Base-by-base conservation (phyloP, 1,140 invertebrate genomes). In the Mesaphorura yosii region DNA sequence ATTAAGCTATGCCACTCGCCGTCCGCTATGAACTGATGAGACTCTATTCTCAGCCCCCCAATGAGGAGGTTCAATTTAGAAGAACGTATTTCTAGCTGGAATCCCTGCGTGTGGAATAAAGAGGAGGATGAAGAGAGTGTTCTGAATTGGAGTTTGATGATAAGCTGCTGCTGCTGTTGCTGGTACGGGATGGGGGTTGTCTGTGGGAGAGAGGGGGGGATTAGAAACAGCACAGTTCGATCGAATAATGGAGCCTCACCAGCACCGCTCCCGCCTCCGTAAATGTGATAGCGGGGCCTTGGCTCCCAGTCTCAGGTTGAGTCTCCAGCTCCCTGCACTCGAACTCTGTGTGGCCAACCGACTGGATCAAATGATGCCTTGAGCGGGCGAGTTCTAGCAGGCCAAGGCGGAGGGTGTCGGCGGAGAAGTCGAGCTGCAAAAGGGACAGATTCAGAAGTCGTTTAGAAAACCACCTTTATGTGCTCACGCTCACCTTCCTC, bases 301-400 rank as follows among this genome's bases (percentile, higher is more conserved):
- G 22, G 12, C 40, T 20, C 12, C 40, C 20, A 15, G n/a, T n/a
- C n/a, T n/a, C n/a, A 42, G 14, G 22, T 42, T 10, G 14, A 51
- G 5, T 4, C 10, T 29, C 26, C 39, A 27, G 10, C 14, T 88
- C 83, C 22, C 83, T 82, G 70, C 90, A 96, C 65, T 84, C 80
- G 72, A 90, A 96, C 64, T 89, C 82, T 41, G 95, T 71, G 48
- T 84, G 79, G 15, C 93, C 92, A 42, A 81, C 82, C 3, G 90
- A 82, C n/a, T 83, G 80, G 38, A 95, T 84, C 39, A 94, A 74
- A 53, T 86, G 82, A 59, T 85, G 86, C 3, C 85, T 85, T 40
- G 81, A 83, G 29, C 82, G 78, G 1, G 86, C 89, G 65, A 94
- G 73, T 63, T 93, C 87, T 54, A 95, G 84, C 23, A 96, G 72